Conservation (phyloP, 1,140 invertebrate genomes). For the Aphidius gifuensis region DNA sequence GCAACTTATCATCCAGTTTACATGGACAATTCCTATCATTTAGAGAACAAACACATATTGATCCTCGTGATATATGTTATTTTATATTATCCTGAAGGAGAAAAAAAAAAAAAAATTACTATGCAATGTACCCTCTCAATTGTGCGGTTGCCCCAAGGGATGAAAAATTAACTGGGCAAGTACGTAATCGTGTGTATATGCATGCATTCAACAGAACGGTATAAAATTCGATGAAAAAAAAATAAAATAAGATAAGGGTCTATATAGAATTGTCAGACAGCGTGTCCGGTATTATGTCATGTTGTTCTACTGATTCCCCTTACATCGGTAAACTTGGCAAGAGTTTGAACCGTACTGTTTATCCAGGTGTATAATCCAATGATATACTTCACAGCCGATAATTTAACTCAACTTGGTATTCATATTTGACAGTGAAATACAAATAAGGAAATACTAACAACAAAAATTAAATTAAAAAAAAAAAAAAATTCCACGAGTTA, state of each 20-base stretch:
- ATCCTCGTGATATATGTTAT: too few relatives aligned
- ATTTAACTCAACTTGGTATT: conserved; percentile 8
- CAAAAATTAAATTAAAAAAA: not conserved
- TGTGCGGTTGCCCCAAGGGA: too few relatives aligned
- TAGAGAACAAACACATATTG: too few relatives aligned
- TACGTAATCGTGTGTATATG: conserved; percentile 6
- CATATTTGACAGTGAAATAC: not conserved
- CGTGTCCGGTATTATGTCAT: conserved; percentile 12
- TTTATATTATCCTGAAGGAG: too few relatives aligned
- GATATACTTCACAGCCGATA: conserved; percentile 13
- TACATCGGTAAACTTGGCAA: conserved; percentile 3
- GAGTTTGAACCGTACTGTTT: conserved; percentile 20
- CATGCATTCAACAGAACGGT: not conserved
- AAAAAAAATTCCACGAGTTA: not conserved
- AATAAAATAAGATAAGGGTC: not conserved
- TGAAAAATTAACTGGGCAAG: not conserved
- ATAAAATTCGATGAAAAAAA: not conserved
- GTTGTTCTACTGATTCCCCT: conserved; percentile 13
- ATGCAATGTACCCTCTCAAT: too few relatives aligned
- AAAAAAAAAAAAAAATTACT: too few relatives aligned
- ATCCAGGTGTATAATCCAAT: conserved; percentile 22
- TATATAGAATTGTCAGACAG: conserved; percentile 2
- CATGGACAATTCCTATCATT: too few relatives aligned
- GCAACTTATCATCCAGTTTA: too few relatives aligned
- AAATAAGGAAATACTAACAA: not conserved